phyloP scores from a whole-genome alignment of 2,113 vertebrate genomes.

The Otis tarda region DNA sequence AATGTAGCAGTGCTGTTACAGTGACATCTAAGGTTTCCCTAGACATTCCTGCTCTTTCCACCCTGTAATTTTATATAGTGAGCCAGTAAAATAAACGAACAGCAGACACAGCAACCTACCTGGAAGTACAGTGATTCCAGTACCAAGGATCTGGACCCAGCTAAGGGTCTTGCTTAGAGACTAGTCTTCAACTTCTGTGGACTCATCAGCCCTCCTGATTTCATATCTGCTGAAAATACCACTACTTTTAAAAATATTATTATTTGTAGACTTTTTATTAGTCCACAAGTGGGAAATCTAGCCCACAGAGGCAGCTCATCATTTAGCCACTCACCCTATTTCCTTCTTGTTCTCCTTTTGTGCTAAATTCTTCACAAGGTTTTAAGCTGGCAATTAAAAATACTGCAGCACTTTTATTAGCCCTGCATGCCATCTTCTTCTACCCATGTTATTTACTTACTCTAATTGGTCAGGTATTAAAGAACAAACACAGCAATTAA shows the following conservation, averaged over 20 bases:
- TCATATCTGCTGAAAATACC: background rate
- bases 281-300: background rate
- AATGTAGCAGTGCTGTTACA: slow-evolving; percentile 23
- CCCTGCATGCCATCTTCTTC: background rate
- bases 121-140: background rate
- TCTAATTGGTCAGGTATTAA: slow-evolving; percentile 51
- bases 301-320: background rate
- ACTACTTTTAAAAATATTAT: background rate
- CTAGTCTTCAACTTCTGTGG: background rate
- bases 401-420: slow-evolving; percentile 1
- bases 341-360: background rate
- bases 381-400: slow-evolving; percentile 15
- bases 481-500: slow-evolving; percentile 53
- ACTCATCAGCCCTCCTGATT: background rate
- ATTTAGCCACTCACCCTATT: background rate
- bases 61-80: slow-evolving; percentile 60
- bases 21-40: slow-evolving; percentile 60
- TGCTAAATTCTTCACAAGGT: background rate
- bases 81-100: slow-evolving; percentile 53
- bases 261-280: background rate
- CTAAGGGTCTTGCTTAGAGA: background rate
- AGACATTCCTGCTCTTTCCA: slow-evolving; percentile 56
- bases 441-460: slow-evolving; percentile 30
- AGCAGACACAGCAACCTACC: slow-evolving; percentile 23
- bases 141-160: background rate